Evolutionary conservation across 2,888 invertebrate genomes (phyloP).

Genomic region (Noctua fimbriata): DNA sequence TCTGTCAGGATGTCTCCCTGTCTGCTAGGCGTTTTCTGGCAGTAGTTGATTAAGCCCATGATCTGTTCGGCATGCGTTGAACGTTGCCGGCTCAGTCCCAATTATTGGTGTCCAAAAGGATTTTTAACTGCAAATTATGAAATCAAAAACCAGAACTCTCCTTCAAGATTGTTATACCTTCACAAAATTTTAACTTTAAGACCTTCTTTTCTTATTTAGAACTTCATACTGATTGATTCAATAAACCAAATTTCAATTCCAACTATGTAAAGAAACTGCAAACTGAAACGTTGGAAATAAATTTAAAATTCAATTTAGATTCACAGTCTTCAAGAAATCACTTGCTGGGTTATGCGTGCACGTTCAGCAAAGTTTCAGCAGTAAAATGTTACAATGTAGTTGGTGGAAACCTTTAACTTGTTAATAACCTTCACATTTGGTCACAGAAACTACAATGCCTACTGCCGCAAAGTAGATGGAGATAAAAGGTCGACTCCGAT

Average conservation of each 20-base stretch:
- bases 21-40: neutral
- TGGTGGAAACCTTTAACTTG: constrained; percentile 20
- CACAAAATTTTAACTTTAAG: neutral
- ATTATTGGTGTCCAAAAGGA: neutral
- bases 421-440: constrained; percentile 51
- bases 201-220: neutral
- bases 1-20: neutral
- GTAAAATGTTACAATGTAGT: constrained; percentile 57
- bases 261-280: constrained; percentile 34
- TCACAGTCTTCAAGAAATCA: constrained; percentile 43
- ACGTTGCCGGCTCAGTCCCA: neutral
- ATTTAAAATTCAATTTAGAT: constrained; percentile 51
- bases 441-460: constrained; percentile 35
- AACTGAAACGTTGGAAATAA: constrained; percentile 23
- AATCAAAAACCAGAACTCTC: neutral
- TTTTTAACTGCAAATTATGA: neutral
- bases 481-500: neutral
- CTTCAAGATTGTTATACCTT: neutral
- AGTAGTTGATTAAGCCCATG: neutral
- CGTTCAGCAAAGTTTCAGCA: constrained; percentile 39
- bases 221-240: constrained; percentile 17
- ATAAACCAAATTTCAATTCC: constrained; percentile 17
- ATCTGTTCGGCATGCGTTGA: neutral
- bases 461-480: neutral
- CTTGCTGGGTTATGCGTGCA: constrained; percentile 10